These are phyloP conservation scores for Babylonia areolata DNA, from an alignment of 1,140 invertebrate genomes.

Conservation along the genomic window DNA sequence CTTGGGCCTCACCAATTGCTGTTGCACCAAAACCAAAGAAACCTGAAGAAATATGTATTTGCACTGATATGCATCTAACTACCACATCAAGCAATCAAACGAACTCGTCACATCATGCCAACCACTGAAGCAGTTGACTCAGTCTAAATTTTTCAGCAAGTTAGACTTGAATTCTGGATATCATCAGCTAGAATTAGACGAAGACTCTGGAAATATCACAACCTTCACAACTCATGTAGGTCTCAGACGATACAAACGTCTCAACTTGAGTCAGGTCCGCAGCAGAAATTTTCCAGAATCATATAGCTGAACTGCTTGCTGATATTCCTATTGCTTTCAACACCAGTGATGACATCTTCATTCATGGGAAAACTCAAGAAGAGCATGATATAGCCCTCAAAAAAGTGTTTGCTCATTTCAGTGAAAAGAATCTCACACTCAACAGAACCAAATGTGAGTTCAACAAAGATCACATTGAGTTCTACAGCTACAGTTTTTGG, in stretches of 20 bases:
- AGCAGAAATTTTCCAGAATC: constrained; percentile 48
- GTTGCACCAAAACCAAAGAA: constrained; percentile 49
- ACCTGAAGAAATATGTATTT: constrained; percentile 51
- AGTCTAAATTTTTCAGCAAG: constrained; percentile 43
- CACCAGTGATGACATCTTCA: constrained; percentile 55
- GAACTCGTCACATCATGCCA: constrained; percentile 31
- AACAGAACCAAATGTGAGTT: constrained; percentile 37
- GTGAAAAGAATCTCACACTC: constrained; percentile 30
- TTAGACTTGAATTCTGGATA: constrained; percentile 50
- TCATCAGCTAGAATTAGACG: constrained; percentile 44
- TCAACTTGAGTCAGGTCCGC: constrained; percentile 52
- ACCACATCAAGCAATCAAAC: constrained; percentile 48
- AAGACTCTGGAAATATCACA: constrained; percentile 43
- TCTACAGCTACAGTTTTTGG: background rate
- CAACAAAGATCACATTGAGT: background rate
- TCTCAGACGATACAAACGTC: constrained; percentile 53
- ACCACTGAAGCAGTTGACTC: constrained; percentile 56
- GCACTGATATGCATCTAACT: constrained; percentile 59
- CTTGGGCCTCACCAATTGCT: constrained; percentile 61
- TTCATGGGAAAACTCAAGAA: constrained; percentile 42
- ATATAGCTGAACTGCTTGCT: constrained; percentile 39
- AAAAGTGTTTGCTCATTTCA: constrained; percentile 14
- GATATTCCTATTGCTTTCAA: constrained; percentile 41
- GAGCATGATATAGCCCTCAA: constrained; percentile 46
- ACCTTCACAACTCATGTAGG: constrained; percentile 57